Conservation (phyloP, 2,113 vertebrate genomes). For the Marmota monax region DNA sequence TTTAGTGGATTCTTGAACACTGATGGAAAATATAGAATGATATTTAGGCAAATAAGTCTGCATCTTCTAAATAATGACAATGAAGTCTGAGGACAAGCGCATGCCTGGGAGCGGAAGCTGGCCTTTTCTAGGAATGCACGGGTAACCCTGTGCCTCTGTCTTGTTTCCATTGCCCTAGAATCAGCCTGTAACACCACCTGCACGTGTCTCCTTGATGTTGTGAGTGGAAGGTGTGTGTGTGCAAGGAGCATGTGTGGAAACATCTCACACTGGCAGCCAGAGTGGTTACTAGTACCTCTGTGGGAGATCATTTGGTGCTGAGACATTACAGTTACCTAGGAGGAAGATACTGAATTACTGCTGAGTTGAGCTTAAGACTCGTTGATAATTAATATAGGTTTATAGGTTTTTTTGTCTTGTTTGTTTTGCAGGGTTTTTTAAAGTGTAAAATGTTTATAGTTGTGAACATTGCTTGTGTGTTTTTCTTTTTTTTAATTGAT, state of each 20-base stretch:
- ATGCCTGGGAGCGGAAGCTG: slow-evolving; percentile 88
- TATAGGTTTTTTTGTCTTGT: slow-evolving; percentile 85
- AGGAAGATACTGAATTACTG: slow-evolving; percentile 86
- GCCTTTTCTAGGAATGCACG: slow-evolving; percentile 92
- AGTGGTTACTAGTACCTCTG: slow-evolving; percentile 85
- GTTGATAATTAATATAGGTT: slow-evolving; percentile 86
- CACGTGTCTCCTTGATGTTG: slow-evolving; percentile 86
- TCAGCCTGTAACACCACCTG: slow-evolving; percentile 85
- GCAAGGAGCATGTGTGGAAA: slow-evolving; percentile 83
- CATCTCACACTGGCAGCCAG: slow-evolving; percentile 80
- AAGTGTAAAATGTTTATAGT: slow-evolving; percentile 90
- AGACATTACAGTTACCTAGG: slow-evolving; percentile 88
- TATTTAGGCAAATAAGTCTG: slow-evolving; percentile 98
- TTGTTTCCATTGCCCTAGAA: slow-evolving; percentile 87
- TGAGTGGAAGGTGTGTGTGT: slow-evolving; percentile 86
- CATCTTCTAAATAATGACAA: slow-evolving; percentile 94
- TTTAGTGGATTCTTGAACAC: slow-evolving; percentile 92
- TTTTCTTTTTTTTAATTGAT: slow-evolving; percentile 75
- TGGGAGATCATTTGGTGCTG: slow-evolving; percentile 89
- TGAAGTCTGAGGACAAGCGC: slow-evolving; percentile 87
- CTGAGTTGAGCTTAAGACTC: slow-evolving; percentile 84
- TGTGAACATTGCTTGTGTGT: slow-evolving; percentile 90
- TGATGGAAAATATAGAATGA: slow-evolving; percentile 95
- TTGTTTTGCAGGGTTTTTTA: slow-evolving; percentile 67
- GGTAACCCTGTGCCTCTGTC: slow-evolving; percentile 90